Evolutionary conservation across 1,140 invertebrate species (phyloP), one percentile per base, ranked within the genome.

Genomic region (Dinoponera quadriceps): DNA sequence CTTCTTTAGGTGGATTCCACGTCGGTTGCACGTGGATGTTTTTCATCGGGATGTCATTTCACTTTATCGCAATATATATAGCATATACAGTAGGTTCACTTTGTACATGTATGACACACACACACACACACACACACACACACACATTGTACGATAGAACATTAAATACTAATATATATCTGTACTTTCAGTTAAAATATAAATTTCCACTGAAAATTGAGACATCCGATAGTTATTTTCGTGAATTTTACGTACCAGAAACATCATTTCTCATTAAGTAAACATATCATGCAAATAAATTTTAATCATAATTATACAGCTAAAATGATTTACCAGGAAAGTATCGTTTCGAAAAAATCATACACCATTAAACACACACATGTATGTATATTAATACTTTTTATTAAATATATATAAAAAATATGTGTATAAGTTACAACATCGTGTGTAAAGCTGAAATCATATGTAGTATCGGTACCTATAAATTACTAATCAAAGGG

Each of bases 391-490:
- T 83, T 88, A 86, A 85, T 91, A 89, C 84, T 90, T 91, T 93
- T 94, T 94, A 93, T 93, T 93, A 94, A 93, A 93, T 93, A 93
- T 91, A 92, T 93, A 93, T 93, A 94, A 93, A 94, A 94, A 93
- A 94, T 94, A 93, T 94, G 89, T 94, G 89, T 93, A 92, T 92
- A 89, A 91, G 88, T 92, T 92, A 93, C 90, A 93, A 88, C 87
- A 89, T 92, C 81, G 75, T 90, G 82, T 91, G 85, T 93, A 92
- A 92, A 94, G 85, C 88, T 90, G 85, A 85, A 74, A 86, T 85
- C 80, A 87, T 90, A 89, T 81, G 77, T 71, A 57, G 66, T 85
- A 59, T 71, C 69, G 38, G 57, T 71, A 80, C 33, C 44, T 22
- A 80, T 84, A 84, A 57, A 72, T 88, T 62, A 88, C 73, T n/a